Base-by-base conservation (phyloP, 2,888 invertebrate species). In the Crematogaster levior region DNA sequence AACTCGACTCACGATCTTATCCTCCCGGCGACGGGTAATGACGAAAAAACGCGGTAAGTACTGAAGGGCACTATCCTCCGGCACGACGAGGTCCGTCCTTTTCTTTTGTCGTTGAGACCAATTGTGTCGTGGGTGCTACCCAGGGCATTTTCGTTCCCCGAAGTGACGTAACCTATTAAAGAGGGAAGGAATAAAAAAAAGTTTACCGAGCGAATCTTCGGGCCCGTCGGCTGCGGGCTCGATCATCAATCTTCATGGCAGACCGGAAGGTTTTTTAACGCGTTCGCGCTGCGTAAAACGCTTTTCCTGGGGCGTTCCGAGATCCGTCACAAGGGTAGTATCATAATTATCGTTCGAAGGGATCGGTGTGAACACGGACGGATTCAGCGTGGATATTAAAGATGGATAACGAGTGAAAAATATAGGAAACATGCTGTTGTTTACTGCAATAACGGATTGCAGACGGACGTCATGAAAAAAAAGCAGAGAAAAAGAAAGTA, bases 1-100 rank as follows among this genome's bases (percentile, higher is more conserved):
- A 91, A 92, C 92, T 91, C 85, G 89, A 84, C 86, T 84, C 81
- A 83, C 83, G 81, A 88, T 86, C 84, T 89, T 90, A 88, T 83
- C 81, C 81, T 72, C 51, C 60, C 56, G 77, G 66, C 84, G 48
- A 82, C 68, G 46, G 87, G 56, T 86, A 86, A 84, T 81, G 86
- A 86, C 83, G 85, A 81, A 87, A 84, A 84, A 85, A 85, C 80
- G 77, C 51, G 60, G 66, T 72, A 60, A 68, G 85, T 30, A 80
- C 68, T 70, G 24, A 75, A 80, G 66, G 63, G 63, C 68, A 66
- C 58, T 61, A 21, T 51, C 56, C 68, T 56, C 3, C 65, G 58
- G n/a, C 37, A n/a, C 70, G 37, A 27, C 24, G 51, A 40, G 65
- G 43, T 66, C 21, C 74, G 37, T 68, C 12, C 61, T 46, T 63